Base-by-base conservation (phyloP, 2,797 vertebrate species). In the Falco rusticolus region DNA sequence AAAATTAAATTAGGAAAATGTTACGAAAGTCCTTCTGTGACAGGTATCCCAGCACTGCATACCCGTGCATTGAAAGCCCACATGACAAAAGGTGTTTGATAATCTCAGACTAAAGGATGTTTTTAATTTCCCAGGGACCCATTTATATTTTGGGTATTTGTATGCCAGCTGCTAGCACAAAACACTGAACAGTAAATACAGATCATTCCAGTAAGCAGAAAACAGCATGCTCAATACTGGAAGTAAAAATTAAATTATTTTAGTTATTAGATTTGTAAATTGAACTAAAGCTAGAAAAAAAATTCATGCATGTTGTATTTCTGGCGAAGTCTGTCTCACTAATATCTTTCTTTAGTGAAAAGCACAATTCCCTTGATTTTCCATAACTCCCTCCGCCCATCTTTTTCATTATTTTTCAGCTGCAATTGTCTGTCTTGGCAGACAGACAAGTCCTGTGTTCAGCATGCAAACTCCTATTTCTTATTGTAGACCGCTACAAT, bases 351-450 rank as follows among this genome's bases (percentile, higher is more conserved):
- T 74, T 72, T 79, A 24, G 24, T 53, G 56, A 79, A 89, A 93
- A 87, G 25, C n/a, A 89, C 34, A 77, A 53, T 84, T 93, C 22
- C 12, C 18, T 77, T 82, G 25, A 53, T 92, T 95, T 94, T 89
- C 69, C 8, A 3, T 53, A 71, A 57, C 31, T 16, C 26, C 17
- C 7, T 4, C 24, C 26, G 43, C 45, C 13, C 24, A 29, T 78
- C 91, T 79, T 91, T 79, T 76, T 47, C 21, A 25, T 79, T 76
- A 39, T 90, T 90, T 95, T 95, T 79, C 48, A 33, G 59, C 85
- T 93, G 43, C 28, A 89, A 56, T 88, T 84, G 39, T 76, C 88
- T 92, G 13, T 70, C 53, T 93, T 94, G 80, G 74, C 86, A 95
- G 47, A 61, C 5, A 92, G 74, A 69, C 50, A 90, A 85, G 64